phyloP scores from a whole-genome alignment of 2,113 vertebrate species.

The Peromyscus polionotus region DNA sequence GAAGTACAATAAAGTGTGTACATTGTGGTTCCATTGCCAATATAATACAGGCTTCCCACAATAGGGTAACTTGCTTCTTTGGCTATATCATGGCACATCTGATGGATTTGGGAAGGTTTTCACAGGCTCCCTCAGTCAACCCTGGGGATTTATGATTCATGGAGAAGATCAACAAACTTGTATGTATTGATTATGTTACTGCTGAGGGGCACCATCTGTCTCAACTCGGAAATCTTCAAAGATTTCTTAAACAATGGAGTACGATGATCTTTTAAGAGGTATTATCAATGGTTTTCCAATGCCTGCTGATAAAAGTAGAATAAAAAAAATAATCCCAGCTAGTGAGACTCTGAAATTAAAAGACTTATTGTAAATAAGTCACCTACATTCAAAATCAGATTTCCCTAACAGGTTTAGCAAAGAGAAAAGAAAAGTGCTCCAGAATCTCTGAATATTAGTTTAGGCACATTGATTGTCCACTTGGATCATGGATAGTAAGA shows the following conservation, averaged over 20 bases:
- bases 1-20: background rate
- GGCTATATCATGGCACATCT: background rate
- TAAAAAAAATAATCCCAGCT: background rate
- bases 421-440: background rate
- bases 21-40: background rate
- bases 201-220: slow-evolving; percentile 44
- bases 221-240: slow-evolving; percentile 49
- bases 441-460: slow-evolving; percentile 36
- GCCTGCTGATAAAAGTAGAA: slow-evolving; percentile 13
- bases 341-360: slow-evolving; percentile 36
- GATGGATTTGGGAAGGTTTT: slow-evolving; percentile 43
- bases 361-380: background rate
- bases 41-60: background rate
- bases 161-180: slow-evolving; percentile 44
- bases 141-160: slow-evolving; percentile 33
- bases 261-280: slow-evolving; percentile 29
- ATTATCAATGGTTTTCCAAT: slow-evolving; percentile 14
- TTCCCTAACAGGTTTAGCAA: slow-evolving; percentile 51
- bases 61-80: background rate
- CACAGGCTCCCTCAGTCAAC: background rate
- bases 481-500: slow-evolving; percentile 31
- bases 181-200: slow-evolving; percentile 41
- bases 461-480: background rate
- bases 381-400: background rate
- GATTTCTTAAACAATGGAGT: slow-evolving; percentile 34